Evolutionary conservation across 92 coral and sea anemone species (phyloP).

Genomic region (Parazoanthus atlanticus): DNA sequence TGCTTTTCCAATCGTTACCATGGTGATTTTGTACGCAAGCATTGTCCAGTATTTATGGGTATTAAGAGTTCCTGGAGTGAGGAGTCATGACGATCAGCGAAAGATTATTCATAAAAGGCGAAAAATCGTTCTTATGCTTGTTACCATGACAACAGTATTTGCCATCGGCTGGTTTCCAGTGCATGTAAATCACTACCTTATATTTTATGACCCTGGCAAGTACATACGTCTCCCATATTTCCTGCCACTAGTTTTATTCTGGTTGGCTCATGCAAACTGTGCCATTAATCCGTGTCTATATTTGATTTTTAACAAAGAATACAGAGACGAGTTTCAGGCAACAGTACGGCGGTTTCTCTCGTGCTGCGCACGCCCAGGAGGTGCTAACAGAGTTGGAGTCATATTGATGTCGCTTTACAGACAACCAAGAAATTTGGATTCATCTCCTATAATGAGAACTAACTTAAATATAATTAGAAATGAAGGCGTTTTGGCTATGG

Average conservation of each 20-base stretch:
- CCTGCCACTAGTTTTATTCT: not conserved
- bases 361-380: not conserved
- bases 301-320: slow-evolving; percentile 8
- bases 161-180: slow-evolving; percentile 19
- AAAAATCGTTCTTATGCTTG: not conserved
- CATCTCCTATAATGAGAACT: not conserved
- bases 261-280: slow-evolving; percentile 17
- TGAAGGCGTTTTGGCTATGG: not conserved
- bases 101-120: not conserved
- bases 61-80: slow-evolving; percentile 7
- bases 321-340: not conserved
- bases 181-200: slow-evolving; percentile 5
- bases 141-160: slow-evolving; percentile 19
- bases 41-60: not conserved
- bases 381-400: not conserved
- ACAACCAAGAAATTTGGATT: not conserved
- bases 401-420: not conserved
- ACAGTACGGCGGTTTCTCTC: not conserved
- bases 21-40: slow-evolving; percentile 9
- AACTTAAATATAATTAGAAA: not conserved
- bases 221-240: not conserved
- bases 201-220: not conserved
- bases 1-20: slow-evolving; percentile 4
- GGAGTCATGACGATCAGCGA: not conserved
- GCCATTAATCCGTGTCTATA: slow-evolving; percentile 12